Evolutionary conservation across 2,888 invertebrate genomes (phyloP).

Genomic region (Drosophila hamatofila): DNA sequence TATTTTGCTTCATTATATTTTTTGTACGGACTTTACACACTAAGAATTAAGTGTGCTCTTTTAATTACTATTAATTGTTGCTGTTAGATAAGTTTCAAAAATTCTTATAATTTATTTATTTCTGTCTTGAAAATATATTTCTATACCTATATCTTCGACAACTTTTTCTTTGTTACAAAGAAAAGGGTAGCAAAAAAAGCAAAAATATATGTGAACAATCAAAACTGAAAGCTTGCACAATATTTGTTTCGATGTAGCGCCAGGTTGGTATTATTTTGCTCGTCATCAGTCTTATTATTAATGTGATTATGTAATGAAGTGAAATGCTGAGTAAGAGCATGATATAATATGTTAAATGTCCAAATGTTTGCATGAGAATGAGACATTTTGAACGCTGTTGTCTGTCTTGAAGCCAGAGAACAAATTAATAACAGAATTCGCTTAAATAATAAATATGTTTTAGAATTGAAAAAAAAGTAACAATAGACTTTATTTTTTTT

Average conservation of each 20-base stretch:
- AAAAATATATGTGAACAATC: not conserved
- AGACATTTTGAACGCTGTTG: not conserved
- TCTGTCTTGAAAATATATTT: too few relatives aligned
- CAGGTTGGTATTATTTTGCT: not conserved
- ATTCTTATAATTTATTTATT: too few relatives aligned
- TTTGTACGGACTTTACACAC: too few relatives aligned
- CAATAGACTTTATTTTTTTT: too few relatives aligned
- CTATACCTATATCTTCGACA: too few relatives aligned
- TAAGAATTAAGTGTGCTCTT: too few relatives aligned
- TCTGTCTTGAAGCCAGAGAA: not conserved
- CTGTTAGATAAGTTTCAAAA: not conserved
- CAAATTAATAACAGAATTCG: not conserved
- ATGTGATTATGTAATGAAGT: not conserved
- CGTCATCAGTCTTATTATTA: not conserved
- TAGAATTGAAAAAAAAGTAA: too few relatives aligned
- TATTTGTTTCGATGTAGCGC: not conserved
- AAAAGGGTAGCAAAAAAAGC: not conserved
- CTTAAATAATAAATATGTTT: too few relatives aligned
- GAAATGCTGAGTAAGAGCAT: not conserved
- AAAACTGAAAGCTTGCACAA: slow-evolving; percentile 4
- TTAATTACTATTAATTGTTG: not conserved
- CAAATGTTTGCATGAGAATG: not conserved
- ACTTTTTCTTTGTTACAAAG: too few relatives aligned
- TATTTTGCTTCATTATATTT: not conserved
- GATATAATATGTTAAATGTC: not conserved